Percentiles rank a stretch among this genome's conserved stretches.
phyloP scores from a whole-genome alignment of 2,797 vertebrate genomes.

The Anas capensis region DNA sequence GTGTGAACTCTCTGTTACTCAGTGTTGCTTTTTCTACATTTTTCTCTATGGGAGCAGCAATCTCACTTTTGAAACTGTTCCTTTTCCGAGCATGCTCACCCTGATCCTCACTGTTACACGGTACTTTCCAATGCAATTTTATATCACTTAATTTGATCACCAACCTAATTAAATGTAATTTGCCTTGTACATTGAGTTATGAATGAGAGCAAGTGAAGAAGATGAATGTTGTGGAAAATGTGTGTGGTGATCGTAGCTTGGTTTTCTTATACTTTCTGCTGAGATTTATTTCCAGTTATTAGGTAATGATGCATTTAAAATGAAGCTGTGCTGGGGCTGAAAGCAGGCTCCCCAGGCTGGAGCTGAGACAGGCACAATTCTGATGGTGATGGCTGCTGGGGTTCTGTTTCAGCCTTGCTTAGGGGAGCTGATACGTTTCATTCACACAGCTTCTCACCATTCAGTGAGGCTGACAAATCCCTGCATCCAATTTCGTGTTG shows the following conservation, averaged over 20 bases:
- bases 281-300: not conserved
- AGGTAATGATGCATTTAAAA: not conserved
- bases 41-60: constrained; percentile 6
- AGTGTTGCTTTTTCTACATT: constrained; percentile 14
- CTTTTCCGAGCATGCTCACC: not conserved
- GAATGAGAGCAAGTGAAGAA: not conserved
- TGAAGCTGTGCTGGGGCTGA: not conserved
- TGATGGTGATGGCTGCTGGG: not conserved
- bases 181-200: not conserved
- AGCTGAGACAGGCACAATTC: not conserved
- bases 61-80: constrained; percentile 11
- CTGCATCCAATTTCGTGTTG: not conserved
- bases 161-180: not conserved
- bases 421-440: not conserved
- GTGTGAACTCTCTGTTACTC: constrained; percentile 51
- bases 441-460: not conserved
- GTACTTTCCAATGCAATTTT: not conserved
- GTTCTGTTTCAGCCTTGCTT: not conserved
- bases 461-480: not conserved
- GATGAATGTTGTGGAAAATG: accelerated
- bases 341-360: not conserved
- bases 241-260: not conserved
- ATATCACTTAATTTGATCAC: not conserved
- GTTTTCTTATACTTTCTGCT: not conserved
- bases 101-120: not conserved